Conservation (phyloP, 2,888 invertebrate genomes). For the Drosophila mimica region DNA sequence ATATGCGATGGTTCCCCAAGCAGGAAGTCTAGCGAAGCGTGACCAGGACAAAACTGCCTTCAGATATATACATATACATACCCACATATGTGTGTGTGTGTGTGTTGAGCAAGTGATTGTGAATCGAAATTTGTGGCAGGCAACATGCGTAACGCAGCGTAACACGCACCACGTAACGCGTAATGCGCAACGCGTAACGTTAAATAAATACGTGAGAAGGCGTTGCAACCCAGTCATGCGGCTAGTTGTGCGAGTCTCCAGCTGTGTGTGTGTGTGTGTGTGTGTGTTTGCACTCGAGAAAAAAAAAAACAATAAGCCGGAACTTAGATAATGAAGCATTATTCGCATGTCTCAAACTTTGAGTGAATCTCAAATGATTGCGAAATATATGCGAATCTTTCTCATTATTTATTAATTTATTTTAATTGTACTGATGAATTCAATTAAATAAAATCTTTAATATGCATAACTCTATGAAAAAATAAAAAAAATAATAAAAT, state of each 20-base stretch:
- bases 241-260: slow-evolving; percentile 1
- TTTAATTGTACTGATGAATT: neutral
- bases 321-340: neutral
- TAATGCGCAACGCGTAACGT: slow-evolving; percentile 21
- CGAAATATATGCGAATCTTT: no score
- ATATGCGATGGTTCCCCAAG: slow-evolving; percentile 16
- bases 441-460: neutral
- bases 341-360: neutral
- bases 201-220: slow-evolving; percentile 28
- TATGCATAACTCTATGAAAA: neutral
- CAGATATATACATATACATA: neutral
- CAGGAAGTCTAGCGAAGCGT: slow-evolving; percentile 31
- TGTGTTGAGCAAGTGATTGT: slow-evolving; percentile 1
- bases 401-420: neutral
- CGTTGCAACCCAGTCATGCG: slow-evolving; percentile 8
- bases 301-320: neutral
- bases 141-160: slow-evolving; percentile 38
- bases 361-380: neutral
- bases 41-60: slow-evolving; percentile 35
- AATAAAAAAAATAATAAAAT: neutral
- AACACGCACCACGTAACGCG: slow-evolving; percentile 23
- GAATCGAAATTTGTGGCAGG: slow-evolving; percentile 45
- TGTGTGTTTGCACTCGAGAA: neutral
- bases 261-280: slow-evolving; percentile 2
- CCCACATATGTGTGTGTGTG: neutral